Base-by-base conservation (phyloP, 2,113 vertebrate species). In the Aplodontia rufa region DNA sequence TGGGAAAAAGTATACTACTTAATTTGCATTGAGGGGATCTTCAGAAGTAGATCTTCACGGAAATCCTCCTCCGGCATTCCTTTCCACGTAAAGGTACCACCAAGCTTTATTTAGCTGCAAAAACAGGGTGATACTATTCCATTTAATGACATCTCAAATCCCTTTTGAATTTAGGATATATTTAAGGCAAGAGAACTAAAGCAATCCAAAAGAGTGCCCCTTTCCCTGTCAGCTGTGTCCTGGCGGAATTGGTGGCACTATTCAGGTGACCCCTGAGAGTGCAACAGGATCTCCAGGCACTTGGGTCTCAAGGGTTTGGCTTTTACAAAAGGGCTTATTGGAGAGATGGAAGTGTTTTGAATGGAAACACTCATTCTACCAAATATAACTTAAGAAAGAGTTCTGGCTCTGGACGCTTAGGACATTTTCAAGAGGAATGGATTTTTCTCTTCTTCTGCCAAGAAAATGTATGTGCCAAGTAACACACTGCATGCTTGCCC, bases 41-140 rank as follows among this genome's bases (percentile, higher is more conserved):
- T 91, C 40, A 37, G 68, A 72, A 90, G 66, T 87, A 79, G 90
- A 53, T 85, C 84, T 80, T 75, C 75, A 51, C 32, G n/a, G 51
- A 79, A 16, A 55, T 26, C 68, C 78, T 35, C 30, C 93, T 89
- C 75, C 78, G 87, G 87, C 16, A 37, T 91, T 42, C n/a, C 71
- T 93, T 95, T 93, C 95, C 76, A 68, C 96, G 97, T 32, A 97
- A 89, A 95, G 92, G 87, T 83, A 97, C 97, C 98, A 97, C 94
- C 97, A 96, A 96, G 95, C 42, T 95, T 90, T 92, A 94, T 97
- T 98, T 85, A 95, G 83, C 89, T 96, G 94, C 87, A 98, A 97
- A 98, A 98, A 97, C n/a, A 97, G 97, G 91, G 96, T 93, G 55
- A 22, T 95, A 75, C 53, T 69, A 82, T 87, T 95, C 58, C 24